These are phyloP conservation scores for Vanessa tameamea DNA, from an alignment of 1,140 invertebrate species.

Conservation along the genomic window DNA sequence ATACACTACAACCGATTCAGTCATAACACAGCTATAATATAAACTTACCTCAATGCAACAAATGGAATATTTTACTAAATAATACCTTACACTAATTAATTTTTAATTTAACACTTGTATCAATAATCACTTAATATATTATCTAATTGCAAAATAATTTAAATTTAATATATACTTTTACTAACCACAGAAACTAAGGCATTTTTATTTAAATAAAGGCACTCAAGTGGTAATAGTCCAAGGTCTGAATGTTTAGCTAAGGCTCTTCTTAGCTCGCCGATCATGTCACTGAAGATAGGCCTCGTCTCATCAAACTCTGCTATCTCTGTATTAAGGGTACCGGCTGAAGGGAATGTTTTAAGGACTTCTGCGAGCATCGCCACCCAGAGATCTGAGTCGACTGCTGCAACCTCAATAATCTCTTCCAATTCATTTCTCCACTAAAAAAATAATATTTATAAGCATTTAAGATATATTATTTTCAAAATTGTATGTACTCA, in stretches of 20 bases:
- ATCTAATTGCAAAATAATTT: not conserved
- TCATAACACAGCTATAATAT: no score
- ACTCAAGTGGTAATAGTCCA: slow-evolving; percentile 95
- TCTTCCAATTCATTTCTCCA: slow-evolving; percentile 96
- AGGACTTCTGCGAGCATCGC: slow-evolving; percentile 97
- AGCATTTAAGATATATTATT: not conserved
- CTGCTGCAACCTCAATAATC: slow-evolving; percentile 93
- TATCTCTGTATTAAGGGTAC: slow-evolving; percentile 92
- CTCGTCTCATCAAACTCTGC: slow-evolving; percentile 92
- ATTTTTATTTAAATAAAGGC: slow-evolving; percentile 97
- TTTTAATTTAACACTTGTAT: not conserved
- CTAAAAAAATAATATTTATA: slow-evolving; percentile 81
- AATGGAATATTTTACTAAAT: no score
- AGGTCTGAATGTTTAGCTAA: slow-evolving; percentile 93
- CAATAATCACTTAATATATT: no score
- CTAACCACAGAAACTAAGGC: slow-evolving; percentile 93
- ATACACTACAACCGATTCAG: no score
- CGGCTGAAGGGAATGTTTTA: slow-evolving; percentile 94
- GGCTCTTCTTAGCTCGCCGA: slow-evolving; percentile 92
- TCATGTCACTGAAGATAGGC: slow-evolving; percentile 94
- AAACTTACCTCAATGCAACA: no score
- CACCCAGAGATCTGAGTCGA: slow-evolving; percentile 97
- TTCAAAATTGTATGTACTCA: no score
- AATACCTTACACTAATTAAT: not conserved
- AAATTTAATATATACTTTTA: slow-evolving; percentile 16